phyloP scores from a whole-genome alignment of 2,797 vertebrate genomes.

The Bryconaethiops microstoma region DNA sequence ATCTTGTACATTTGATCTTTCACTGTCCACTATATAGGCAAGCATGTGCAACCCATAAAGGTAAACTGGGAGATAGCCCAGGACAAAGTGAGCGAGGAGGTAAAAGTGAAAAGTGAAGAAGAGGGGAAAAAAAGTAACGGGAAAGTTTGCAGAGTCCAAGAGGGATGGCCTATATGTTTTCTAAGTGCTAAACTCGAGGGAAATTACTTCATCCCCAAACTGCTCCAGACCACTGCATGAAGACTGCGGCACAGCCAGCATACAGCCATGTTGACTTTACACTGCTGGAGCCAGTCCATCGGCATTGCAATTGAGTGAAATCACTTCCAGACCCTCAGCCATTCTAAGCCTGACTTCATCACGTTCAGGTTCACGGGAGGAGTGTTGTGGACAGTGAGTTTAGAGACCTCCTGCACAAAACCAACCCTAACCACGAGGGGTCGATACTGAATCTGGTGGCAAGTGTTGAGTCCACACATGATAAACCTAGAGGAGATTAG shows the following conservation, averaged over 20 bases:
- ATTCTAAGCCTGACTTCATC: conserved; percentile 81
- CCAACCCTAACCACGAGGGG: conserved; percentile 29
- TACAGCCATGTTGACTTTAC: conserved; percentile 85
- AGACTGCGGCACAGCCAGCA: conserved; percentile 71
- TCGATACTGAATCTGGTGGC: conserved; percentile 7
- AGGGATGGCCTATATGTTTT: conserved; percentile 74
- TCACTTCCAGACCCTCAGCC: conserved; percentile 84
- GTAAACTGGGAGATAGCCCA: conserved; percentile 5
- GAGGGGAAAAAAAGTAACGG: background rate
- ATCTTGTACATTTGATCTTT: background rate
- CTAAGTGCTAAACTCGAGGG: conserved; percentile 83
- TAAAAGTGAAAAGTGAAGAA: conserved; percentile 28
- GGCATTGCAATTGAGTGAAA: conserved; percentile 83
- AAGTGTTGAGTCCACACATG: background rate
- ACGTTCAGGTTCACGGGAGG: conserved; percentile 76
- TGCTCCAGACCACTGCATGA: conserved; percentile 75
- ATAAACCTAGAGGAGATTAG: background rate
- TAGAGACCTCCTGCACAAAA: conserved; percentile 7
- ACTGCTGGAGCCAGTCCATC: conserved; percentile 84
- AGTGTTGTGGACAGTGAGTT: conserved; percentile 50
- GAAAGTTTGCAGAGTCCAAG: conserved; percentile 32
- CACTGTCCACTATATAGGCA: background rate
- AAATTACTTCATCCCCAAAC: conserved; percentile 88
- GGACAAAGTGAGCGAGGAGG: conserved; percentile 12
- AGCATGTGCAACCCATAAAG: conserved; percentile 14